Percentiles rank a stretch among this genome's conserved stretches.
Evolutionary conservation across 2,113 vertebrate species (phyloP).

Genomic region (Bungarus multicinctus): DNA sequence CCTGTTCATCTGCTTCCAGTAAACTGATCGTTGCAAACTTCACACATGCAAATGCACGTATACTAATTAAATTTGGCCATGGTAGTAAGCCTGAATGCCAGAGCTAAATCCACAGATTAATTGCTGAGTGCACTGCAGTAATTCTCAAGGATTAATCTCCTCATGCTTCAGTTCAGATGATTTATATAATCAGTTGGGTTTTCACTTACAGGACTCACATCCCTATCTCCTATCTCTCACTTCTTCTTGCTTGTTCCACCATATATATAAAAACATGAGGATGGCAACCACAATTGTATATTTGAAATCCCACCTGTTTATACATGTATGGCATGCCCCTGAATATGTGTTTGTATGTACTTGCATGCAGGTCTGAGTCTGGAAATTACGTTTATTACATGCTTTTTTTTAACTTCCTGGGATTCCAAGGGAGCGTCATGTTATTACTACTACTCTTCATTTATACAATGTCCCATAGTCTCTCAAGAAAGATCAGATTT

Average conservation of each 20-base stretch:
- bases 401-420: not conserved
- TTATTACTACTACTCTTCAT: not conserved
- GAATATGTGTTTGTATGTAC: not conserved
- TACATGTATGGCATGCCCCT: not conserved
- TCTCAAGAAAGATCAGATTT: slow-evolving; percentile 5
- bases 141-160: not conserved
- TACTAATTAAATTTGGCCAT: not conserved
- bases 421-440: not conserved
- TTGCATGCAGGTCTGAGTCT: not conserved
- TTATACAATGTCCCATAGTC: not conserved
- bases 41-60: too few species aligned
- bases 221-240: not conserved
- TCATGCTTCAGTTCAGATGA: not conserved
- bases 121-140: rapidly evolving
- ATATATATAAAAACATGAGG: not conserved
- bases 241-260: not conserved
- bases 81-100: not conserved
- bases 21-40: not conserved
- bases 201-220: not conserved
- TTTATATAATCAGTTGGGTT: not conserved
- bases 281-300: not conserved
- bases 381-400: not conserved
- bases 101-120: not conserved
- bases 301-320: not conserved
- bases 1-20: not conserved